These are phyloP conservation scores for Cydia splendana DNA, from an alignment of 1,140 invertebrate genomes.

Conservation along the genomic window DNA sequence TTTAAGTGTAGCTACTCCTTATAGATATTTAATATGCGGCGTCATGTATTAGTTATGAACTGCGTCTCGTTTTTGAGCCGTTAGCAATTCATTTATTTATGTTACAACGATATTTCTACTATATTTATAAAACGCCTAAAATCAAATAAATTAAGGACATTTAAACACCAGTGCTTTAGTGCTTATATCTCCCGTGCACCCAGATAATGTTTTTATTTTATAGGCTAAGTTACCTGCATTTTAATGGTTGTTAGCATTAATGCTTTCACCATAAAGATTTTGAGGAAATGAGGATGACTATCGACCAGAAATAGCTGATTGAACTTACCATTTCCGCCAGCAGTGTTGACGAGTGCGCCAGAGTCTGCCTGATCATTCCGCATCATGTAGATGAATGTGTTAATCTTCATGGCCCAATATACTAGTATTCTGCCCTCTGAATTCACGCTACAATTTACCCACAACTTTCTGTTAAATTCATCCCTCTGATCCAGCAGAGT, in stretches of 20 bases:
- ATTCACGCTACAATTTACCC: slow-evolving; percentile 58
- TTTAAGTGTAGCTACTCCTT: neutral
- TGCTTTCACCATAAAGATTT: neutral
- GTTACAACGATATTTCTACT: no score
- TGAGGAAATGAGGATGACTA: no score
- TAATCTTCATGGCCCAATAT: slow-evolving; percentile 56
- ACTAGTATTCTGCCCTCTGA: slow-evolving; percentile 50
- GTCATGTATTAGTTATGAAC: neutral
- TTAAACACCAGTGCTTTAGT: no score
- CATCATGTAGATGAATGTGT: neutral
- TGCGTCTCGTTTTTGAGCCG: neutral
- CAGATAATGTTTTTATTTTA: no score
- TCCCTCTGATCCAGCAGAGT: slow-evolving; percentile 46
- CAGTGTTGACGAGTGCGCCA: slow-evolving; percentile 33
- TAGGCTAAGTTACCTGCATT: no score
- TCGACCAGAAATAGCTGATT: neutral
- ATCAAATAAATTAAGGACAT: no score
- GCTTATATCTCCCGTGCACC: no score
- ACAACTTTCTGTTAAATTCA: slow-evolving; percentile 47
- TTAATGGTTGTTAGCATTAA: no score
- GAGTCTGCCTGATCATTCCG: neutral
- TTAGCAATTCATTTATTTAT: no score
- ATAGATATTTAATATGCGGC: neutral
- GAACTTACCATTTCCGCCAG: slow-evolving; percentile 51
- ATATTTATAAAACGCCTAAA: no score